phyloP scores from a whole-genome alignment of 2,888 invertebrate genomes.

The Unio delphinus region DNA sequence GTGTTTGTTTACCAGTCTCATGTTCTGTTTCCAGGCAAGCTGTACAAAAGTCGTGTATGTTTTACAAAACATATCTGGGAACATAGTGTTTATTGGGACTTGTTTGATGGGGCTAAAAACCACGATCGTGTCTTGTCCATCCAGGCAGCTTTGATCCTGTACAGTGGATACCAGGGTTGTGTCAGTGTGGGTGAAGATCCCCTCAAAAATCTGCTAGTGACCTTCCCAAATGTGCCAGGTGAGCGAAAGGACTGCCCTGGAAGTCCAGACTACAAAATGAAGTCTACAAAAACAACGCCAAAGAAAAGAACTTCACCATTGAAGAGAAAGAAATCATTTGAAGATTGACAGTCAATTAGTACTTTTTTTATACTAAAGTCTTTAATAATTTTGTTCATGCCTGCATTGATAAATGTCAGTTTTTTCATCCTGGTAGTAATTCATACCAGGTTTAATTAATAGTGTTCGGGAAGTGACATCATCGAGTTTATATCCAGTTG shows the following conservation, averaged over 20 bases:
- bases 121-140: slow-evolving; percentile 66
- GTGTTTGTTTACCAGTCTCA: neutral
- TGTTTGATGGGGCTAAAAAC: slow-evolving; percentile 63
- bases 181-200: slow-evolving; percentile 19
- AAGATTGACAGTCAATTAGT: slow-evolving; percentile 1
- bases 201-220: slow-evolving; percentile 53
- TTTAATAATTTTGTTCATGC: no score
- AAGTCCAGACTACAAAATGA: slow-evolving; percentile 9
- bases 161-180: slow-evolving; percentile 26
- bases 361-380: no score
- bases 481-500: no score
- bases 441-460: no score
- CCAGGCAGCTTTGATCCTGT: slow-evolving; percentile 66
- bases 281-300: slow-evolving; percentile 20
- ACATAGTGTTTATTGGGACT: slow-evolving; percentile 67
- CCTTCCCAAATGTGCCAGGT: slow-evolving; percentile 41
- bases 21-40: slow-evolving; percentile 58
- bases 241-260: slow-evolving; percentile 5
- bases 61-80: slow-evolving; percentile 68
- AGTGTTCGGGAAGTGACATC: no score
- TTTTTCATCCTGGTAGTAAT: no score
- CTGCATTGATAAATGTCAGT: no score
- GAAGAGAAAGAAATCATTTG: slow-evolving; percentile 20
- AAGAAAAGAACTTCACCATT: slow-evolving; percentile 16
- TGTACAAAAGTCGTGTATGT: slow-evolving; percentile 67